Evolutionary conservation across 1,140 invertebrate genomes (phyloP).

Genomic region (Drosophila persimilis): DNA sequence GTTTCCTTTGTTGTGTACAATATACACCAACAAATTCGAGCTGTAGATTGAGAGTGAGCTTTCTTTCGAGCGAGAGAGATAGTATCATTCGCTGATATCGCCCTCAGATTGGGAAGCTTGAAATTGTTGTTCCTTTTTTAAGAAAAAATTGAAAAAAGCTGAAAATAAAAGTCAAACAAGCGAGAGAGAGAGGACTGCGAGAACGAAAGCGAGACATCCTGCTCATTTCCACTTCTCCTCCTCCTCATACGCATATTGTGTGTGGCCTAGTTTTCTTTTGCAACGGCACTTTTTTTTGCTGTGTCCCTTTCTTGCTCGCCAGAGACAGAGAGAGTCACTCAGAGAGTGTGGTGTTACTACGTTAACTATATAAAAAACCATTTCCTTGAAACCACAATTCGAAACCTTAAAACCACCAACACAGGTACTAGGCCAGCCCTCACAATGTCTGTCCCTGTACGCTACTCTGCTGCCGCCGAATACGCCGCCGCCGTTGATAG

Average conservation of each 20-base stretch:
- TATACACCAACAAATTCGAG: slow-evolving; percentile 48
- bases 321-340: slow-evolving; percentile 1
- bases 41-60: slow-evolving; percentile 71
- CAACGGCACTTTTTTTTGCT: slow-evolving; percentile 24
- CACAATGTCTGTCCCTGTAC: slow-evolving; percentile 83
- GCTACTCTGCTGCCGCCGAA: slow-evolving; percentile 83
- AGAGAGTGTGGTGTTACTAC: slow-evolving; percentile 25
- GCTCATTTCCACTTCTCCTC: slow-evolving; percentile 46
- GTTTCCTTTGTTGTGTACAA: slow-evolving; percentile 37
- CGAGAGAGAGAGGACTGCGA: slow-evolving; percentile 27
- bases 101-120: slow-evolving; percentile 45
- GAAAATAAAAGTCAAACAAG: slow-evolving; percentile 72
- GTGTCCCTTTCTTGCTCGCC: not conserved
- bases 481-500: slow-evolving; percentile 81
- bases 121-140: slow-evolving; percentile 43
- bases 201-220: slow-evolving; percentile 36
- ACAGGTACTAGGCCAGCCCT: slow-evolving; percentile 83
- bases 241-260: not conserved
- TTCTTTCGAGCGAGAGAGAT: slow-evolving; percentile 22
- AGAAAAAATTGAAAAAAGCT: slow-evolving; percentile 63
- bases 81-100: slow-evolving; percentile 63
- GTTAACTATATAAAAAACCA: slow-evolving; percentile 3
- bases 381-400: slow-evolving; percentile 23
- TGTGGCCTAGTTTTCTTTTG: slow-evolving; percentile 42
- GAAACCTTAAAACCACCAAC: slow-evolving; percentile 43